Base-by-base conservation (phyloP, 2,888 invertebrate genomes). In the Diachrysia chrysitis region DNA sequence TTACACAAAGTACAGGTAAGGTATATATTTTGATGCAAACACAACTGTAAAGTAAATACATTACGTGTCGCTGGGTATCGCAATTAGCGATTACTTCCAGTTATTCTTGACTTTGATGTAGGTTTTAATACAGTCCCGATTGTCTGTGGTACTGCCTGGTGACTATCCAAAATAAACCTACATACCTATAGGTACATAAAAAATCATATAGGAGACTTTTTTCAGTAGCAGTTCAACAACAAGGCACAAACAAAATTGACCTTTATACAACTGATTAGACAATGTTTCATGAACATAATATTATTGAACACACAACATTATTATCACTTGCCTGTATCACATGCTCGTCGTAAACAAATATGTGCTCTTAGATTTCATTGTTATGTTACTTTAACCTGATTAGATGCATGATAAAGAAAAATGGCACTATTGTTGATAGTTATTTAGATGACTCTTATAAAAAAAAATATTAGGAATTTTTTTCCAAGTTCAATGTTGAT, bases 261-360 rank as follows among this genome's bases (percentile, higher is more conserved):
- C 77, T 81, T 79, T 73, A 66, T 53, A 55, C 53, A 61, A 73
- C 16, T 73, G 51, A 66, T 79, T 75, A 73, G 57, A 67, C 54
- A 69, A 58, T 58, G 21, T 66, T 70, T 69, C 58, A 69, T 62
- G 57, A 55, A 58, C 42, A 32, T 68, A 76, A 42, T 62, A 70
- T 72, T 68, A 55, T 74, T 66, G 61, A 58, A 66, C 61, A 77
- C 51, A 79, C 67, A 74, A 64, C 58, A 63, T 66, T 74, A 71
- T 79, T 82, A 81, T 82, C 80, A 79, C 74, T 67, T 77, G 46
- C 60, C 55, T 66, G 63, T 67, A 74, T 79, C 77, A 79, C 70
- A 61, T 57, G 72, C 60, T 63, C 58, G 57, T 63, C 58, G 61
- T 35, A 59, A 21, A 0, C 56, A 78, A 66, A 70, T 69, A 68